Conservation (phyloP, 2,797 vertebrate genomes). For the Macropodus opercularis region DNA sequence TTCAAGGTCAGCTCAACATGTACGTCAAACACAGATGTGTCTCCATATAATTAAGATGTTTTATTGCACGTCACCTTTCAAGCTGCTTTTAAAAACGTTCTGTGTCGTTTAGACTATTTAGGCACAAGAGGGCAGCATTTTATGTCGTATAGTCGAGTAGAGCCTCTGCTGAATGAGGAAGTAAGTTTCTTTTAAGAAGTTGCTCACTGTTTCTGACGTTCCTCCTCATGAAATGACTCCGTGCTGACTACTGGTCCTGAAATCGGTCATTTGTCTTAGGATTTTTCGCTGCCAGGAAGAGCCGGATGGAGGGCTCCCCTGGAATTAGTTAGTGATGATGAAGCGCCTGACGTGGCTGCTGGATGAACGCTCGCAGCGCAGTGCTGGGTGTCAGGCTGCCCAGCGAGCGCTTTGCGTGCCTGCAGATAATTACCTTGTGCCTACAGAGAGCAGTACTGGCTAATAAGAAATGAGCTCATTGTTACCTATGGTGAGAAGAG, state of each 20-base stretch:
- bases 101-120: background rate
- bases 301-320: slow-evolving; percentile 26
- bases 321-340: slow-evolving; percentile 48
- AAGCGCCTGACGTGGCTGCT: slow-evolving; percentile 50
- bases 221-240: slow-evolving; percentile 1
- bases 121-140: slow-evolving; percentile 73
- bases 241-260: background rate
- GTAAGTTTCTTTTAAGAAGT: background rate
- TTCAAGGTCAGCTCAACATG: background rate
- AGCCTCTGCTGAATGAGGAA: background rate
- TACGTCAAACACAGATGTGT: background rate
- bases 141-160: slow-evolving; percentile 8
- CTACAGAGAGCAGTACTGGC: slow-evolving; percentile 68
- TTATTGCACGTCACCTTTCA: too few species aligned
- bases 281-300: too few species aligned
- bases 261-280: slow-evolving; percentile 25
- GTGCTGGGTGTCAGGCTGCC: slow-evolving; percentile 31
- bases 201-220: background rate
- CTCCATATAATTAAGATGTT: background rate
- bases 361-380: slow-evolving; percentile 21
- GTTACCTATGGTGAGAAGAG: slow-evolving; percentile 69
- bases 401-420: slow-evolving; percentile 67
- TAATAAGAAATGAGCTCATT: slow-evolving; percentile 76
- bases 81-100: background rate
- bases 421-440: slow-evolving; percentile 73